Conservation (phyloP, 1,140 invertebrate genomes). For the Caligus rogercresseyi region DNA sequence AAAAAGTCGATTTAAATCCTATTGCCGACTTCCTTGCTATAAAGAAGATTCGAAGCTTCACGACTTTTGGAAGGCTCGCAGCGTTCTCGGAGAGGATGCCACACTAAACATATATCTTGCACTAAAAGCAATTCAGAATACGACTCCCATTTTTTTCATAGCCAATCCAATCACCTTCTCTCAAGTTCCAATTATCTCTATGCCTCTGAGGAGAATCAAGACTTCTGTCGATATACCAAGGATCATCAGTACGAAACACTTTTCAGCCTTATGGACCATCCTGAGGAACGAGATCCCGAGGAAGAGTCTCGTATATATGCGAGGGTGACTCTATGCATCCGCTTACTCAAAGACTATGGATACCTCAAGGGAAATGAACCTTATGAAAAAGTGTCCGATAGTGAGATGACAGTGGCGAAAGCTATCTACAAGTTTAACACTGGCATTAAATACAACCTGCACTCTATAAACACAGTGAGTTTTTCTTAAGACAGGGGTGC, state of each 20-base stretch:
- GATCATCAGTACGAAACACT: not conserved
- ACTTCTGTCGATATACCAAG: not conserved
- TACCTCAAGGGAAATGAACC: not conserved
- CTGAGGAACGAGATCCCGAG: not conserved
- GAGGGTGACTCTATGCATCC: not conserved
- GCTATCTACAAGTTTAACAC: slow-evolving; percentile 1
- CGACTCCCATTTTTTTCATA: not conserved
- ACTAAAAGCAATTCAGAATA: not conserved
- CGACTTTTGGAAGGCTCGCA: not conserved
- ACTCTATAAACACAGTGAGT: not conserved
- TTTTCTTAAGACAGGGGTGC: too few relatives aligned
- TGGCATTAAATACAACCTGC: slow-evolving; percentile 9
- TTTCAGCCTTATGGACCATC: not conserved
- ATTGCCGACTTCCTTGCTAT: not conserved
- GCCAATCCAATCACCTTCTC: not conserved
- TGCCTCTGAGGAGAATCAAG: not conserved
- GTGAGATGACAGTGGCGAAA: not conserved
- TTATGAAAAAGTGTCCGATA: not conserved
- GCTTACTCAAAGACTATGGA: not conserved
- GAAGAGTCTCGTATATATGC: not conserved
- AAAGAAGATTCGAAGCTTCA: not conserved
- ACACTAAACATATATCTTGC: not conserved
- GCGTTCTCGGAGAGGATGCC: not conserved
- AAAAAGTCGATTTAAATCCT: not conserved
- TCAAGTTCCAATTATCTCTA: not conserved